These are phyloP conservation scores for Andinoacara biseriatus DNA, from an alignment of 2,113 vertebrate species.

Conservation along the genomic window DNA sequence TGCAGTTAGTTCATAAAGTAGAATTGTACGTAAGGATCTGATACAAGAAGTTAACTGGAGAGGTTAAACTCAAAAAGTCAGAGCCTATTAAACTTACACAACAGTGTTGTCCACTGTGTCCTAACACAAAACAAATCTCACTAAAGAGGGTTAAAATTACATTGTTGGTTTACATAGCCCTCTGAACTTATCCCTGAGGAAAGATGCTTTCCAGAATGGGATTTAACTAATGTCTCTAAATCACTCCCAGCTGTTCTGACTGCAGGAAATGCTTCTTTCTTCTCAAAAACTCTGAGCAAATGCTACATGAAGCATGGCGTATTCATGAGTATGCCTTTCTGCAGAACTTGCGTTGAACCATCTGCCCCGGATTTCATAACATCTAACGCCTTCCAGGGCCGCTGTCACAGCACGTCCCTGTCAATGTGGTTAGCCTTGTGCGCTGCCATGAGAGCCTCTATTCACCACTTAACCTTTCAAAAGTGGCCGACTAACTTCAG, in stretches of 20 bases:
- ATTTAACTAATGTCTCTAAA: constrained; percentile 81
- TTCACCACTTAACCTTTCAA: constrained; percentile 67
- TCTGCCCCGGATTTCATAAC: constrained; percentile 60
- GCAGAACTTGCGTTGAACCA: constrained; percentile 56
- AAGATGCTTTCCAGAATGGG: constrained; percentile 76
- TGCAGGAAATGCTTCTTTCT: constrained; percentile 81
- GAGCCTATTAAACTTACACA: constrained; percentile 47
- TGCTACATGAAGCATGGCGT: constrained; percentile 73
- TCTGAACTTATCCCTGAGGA: constrained; percentile 77
- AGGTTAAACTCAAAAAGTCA: constrained; percentile 47
- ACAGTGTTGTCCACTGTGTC: constrained; percentile 44
- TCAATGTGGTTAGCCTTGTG: constrained; percentile 3
- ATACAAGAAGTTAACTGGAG: constrained; percentile 2
- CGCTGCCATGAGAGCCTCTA: constrained; percentile 16
- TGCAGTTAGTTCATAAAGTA: neutral
- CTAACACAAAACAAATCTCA: constrained; percentile 65
- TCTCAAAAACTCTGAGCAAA: constrained; percentile 80
- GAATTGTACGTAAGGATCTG: neutral
- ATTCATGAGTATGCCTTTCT: constrained; percentile 71
- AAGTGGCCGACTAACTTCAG: constrained; percentile 51
- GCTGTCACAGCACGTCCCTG: constrained; percentile 34
- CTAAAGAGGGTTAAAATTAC: constrained; percentile 75
- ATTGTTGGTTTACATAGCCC: constrained; percentile 80
- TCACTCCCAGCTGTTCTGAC: constrained; percentile 79
- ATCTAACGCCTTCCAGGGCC: constrained; percentile 43